phyloP scores from a whole-genome alignment of 2,113 vertebrate genomes.

The Notarius quadriscutis region DNA sequence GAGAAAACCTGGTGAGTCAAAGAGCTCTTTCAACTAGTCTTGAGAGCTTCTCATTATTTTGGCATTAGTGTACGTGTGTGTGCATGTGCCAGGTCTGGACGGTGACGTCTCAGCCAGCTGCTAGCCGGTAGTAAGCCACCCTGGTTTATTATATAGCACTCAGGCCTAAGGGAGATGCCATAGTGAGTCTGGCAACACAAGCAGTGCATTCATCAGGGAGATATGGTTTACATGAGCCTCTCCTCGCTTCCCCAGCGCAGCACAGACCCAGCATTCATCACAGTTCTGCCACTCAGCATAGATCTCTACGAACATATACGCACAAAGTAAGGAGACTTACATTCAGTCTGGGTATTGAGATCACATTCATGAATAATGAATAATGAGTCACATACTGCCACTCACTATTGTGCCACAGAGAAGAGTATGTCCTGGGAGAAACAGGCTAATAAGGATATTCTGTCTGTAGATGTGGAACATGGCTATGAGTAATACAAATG shows the following conservation, averaged over 20 bases:
- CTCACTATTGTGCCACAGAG: constrained; percentile 18
- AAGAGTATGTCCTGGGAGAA: constrained; percentile 15
- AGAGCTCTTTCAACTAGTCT: constrained; percentile 36
- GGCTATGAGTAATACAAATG: background rate
- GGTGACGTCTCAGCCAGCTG: constrained; percentile 56
- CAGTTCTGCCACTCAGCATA: constrained; percentile 21
- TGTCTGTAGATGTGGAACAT: background rate
- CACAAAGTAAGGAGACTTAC: constrained; percentile 21
- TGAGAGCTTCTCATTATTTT: constrained; percentile 52
- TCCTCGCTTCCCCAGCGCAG: constrained; percentile 26
- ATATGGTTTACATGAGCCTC: constrained; percentile 32
- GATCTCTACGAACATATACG: constrained; percentile 33
- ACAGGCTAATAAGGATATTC: constrained; percentile 16
- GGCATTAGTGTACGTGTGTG: constrained; percentile 28
- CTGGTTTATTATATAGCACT: constrained; percentile 50
- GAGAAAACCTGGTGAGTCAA: constrained; percentile 33
- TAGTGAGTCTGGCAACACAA: constrained; percentile 36
- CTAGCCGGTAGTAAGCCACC: constrained; percentile 46
- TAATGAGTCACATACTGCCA: constrained; percentile 16
- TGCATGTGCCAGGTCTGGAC: constrained; percentile 23
- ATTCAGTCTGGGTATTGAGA: constrained; percentile 2
- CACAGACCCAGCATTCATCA: constrained; percentile 52
- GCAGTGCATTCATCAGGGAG: constrained; percentile 44
- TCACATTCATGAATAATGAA: constrained; percentile 29
- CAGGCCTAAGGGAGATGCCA: constrained; percentile 45